phyloP scores from a whole-genome alignment of 2,888 invertebrate genomes.

The Abrostola tripartita region DNA sequence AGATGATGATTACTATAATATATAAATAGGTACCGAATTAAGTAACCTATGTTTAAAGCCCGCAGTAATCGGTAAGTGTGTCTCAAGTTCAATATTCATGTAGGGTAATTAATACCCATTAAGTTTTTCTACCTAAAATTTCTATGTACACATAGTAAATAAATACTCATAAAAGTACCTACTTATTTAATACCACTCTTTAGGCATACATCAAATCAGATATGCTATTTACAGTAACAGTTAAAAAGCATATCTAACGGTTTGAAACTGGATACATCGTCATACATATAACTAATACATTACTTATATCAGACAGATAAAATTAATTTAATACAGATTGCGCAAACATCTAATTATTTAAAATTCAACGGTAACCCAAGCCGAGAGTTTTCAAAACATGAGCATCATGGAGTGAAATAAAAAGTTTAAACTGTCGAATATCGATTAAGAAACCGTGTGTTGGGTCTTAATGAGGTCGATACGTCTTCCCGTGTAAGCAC shows the following conservation, averaged over 20 bases:
- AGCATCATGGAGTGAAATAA: conserved; percentile 67
- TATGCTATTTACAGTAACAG: too few relatives aligned
- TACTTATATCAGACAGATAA: conserved; percentile 35
- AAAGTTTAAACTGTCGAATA: conserved; percentile 74
- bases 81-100: too few relatives aligned
- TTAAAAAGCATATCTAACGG: neutral
- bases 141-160: too few relatives aligned
- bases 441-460: conserved; percentile 81
- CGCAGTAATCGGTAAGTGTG: too few relatives aligned
- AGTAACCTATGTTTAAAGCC: too few relatives aligned
- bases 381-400: conserved; percentile 57
- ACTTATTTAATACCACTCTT: too few relatives aligned
- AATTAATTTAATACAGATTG: conserved; percentile 49
- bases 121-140: too few relatives aligned
- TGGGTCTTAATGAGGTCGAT: conserved; percentile 81
- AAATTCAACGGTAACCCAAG: conserved; percentile 58
- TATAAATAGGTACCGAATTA: too few relatives aligned
- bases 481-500: conserved; percentile 73
- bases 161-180: too few relatives aligned
- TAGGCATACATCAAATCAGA: too few relatives aligned
- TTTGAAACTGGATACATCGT: conserved; percentile 33
- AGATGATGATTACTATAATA: too few relatives aligned
- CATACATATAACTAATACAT: conserved; percentile 33
- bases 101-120: too few relatives aligned
- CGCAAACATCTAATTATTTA: conserved; percentile 54